Evolutionary conservation across 2,797 vertebrate genomes (phyloP), one percentile per base, ranked within the genome.

Genomic region (Ispidina picta): DNA sequence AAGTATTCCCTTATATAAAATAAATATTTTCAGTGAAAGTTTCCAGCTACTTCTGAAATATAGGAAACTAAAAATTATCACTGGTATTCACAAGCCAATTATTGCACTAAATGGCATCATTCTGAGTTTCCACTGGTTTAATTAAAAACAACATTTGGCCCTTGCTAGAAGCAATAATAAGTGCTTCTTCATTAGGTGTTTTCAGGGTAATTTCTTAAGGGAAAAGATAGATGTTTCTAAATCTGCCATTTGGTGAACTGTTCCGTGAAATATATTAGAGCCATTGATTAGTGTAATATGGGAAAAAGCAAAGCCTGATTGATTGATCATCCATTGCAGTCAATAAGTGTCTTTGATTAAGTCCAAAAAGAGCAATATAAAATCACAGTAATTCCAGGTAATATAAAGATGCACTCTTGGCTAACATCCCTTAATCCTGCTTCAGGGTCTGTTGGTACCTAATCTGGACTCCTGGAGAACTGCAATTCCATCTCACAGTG

Each of bases 291-390:
- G 94, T 94, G 81, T 56, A 95, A 95, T 90, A 95, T 88, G 91
- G 91, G 92, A 95, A 93, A 97, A 97, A 97, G 95, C 96, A 96
- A 96, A 97, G 96, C 83, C 91, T 91, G 94, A 94, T 95, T 91
- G 94, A 94, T 95, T 1, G 52, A 94, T 94, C 76, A 90, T 78
- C 88, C 86, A 83, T 91, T 83, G 95, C 80, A 92, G 86, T 92
- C 94, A 89, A 89, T 91, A 88, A 37, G 28, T 87, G 88, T 51
- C 92, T 95, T 94, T 94, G 93, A 93, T 95, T 83, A 93, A 90
- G 62, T 74, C 74, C 74, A 86, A 96, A 95, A 97, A 94, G 71
- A 96, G 89, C 94, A 93, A 91, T 91, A 94, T 94, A 91, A 96
- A 96, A 94, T 97, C 94, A 89, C 23, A 48, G 95, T 94, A 94